Conservation (phyloP, 2,888 invertebrate genomes). For the Hetaerina titia region DNA sequence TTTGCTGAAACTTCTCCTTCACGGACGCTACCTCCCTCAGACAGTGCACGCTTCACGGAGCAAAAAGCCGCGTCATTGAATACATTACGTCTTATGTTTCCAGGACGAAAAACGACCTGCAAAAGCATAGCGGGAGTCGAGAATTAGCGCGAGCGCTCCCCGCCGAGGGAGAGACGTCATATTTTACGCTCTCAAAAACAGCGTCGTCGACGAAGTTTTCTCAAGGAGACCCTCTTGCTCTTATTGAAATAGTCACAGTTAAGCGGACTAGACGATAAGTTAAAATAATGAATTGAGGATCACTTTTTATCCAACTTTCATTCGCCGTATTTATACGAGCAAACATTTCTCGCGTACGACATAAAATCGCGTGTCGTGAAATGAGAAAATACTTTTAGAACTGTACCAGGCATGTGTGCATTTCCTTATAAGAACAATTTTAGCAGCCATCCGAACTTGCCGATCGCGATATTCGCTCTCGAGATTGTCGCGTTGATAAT, state of each 20-base stretch:
- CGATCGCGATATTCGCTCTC: not conserved
- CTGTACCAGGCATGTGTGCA: not conserved
- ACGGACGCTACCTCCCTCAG: not conserved
- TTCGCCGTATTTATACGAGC: not conserved
- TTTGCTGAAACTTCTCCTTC: constrained; percentile 48
- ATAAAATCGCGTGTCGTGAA: not conserved
- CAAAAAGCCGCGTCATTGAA: not conserved
- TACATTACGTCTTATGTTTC: constrained; percentile 15
- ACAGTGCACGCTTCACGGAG: not conserved
- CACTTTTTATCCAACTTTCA: not conserved
- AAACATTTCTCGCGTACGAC: not conserved
- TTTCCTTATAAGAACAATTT: not conserved
- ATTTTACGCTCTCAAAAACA: not conserved
- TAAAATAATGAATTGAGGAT: not conserved
- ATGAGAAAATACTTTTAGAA: not conserved
- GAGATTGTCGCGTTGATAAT: not conserved
- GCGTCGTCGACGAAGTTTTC: not conserved
- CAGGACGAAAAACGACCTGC: not conserved
- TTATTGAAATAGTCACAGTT: not conserved
- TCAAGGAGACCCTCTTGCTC: not conserved
- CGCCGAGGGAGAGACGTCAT: not conserved
- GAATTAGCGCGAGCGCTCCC: not conserved
- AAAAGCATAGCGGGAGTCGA: not conserved
- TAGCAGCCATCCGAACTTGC: not conserved
- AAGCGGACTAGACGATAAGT: not conserved